Conservation (phyloP, 2,113 vertebrate species). For the Gallinago jamesoni region DNA sequence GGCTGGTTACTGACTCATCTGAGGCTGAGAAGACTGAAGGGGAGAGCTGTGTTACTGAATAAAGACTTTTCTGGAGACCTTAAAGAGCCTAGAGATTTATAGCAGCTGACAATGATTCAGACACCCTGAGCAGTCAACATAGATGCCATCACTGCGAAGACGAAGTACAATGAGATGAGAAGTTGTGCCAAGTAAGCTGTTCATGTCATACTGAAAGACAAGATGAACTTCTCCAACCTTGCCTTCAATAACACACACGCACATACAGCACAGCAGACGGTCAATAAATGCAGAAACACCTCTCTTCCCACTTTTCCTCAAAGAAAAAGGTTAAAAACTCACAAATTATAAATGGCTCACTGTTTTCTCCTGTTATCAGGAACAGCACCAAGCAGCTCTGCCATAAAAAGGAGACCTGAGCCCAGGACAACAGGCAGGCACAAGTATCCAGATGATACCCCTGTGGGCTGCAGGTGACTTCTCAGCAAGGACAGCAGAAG, state of each 20-base stretch:
- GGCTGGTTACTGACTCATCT: not conserved
- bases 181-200: not conserved
- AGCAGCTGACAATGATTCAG: constrained; percentile 54
- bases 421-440: not conserved
- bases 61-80: constrained; percentile 21
- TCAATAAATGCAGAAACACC: not conserved
- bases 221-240: not conserved
- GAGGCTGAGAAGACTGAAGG: not conserved
- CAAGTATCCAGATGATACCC: not conserved
- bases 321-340: not conserved
- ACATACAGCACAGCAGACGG: not conserved
- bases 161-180: not conserved
- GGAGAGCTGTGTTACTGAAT: not conserved
- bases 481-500: not conserved
- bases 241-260: not conserved
- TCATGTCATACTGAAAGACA: not conserved
- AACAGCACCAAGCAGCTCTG: not conserved
- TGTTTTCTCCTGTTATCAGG: not conserved
- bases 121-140: not conserved
- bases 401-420: not conserved
- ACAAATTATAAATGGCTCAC: not conserved
- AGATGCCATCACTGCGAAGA: not conserved
- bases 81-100: constrained; percentile 5
- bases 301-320: not conserved
- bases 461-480: not conserved